These are phyloP conservation scores for Urosaurus nigricauda DNA, from an alignment of 2,797 vertebrate species.

Conservation along the genomic window DNA sequence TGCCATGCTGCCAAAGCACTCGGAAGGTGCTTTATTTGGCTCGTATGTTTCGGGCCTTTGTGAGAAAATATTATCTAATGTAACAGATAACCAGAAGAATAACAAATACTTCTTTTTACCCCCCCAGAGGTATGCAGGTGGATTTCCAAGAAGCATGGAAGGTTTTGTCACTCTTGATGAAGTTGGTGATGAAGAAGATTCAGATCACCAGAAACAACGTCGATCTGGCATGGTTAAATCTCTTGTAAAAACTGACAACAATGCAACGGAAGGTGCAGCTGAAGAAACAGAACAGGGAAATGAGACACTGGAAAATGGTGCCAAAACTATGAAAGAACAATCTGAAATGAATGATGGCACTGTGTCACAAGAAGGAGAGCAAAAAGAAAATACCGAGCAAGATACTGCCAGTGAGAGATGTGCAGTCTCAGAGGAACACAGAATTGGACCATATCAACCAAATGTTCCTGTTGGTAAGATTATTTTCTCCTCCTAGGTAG, in stretches of 20 bases:
- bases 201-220: slow-evolving; percentile 76
- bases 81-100: background rate
- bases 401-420: slow-evolving; percentile 73
- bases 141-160: slow-evolving; percentile 91
- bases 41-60: background rate
- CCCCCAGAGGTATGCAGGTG: slow-evolving; percentile 77
- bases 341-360: slow-evolving; percentile 66
- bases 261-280: slow-evolving; percentile 81
- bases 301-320: slow-evolving; percentile 76
- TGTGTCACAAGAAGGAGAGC: slow-evolving; percentile 63
- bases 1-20: too few species aligned
- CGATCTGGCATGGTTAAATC: slow-evolving; percentile 72
- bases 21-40: too few species aligned
- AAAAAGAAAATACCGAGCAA: slow-evolving; percentile 72
- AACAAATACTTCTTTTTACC: slow-evolving; percentile 51
- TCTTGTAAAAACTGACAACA: slow-evolving; percentile 78
- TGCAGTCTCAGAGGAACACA: slow-evolving; percentile 79
- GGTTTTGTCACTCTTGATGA: slow-evolving; percentile 96
- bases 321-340: slow-evolving; percentile 72
- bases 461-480: slow-evolving; percentile 90
- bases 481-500: background rate
- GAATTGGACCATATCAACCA: slow-evolving; percentile 88
- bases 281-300: slow-evolving; percentile 80
- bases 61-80: background rate
- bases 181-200: slow-evolving; percentile 89